Evolutionary conservation across 2,113 vertebrate species (phyloP).

Genomic region (Etheostoma spectabile): DNA sequence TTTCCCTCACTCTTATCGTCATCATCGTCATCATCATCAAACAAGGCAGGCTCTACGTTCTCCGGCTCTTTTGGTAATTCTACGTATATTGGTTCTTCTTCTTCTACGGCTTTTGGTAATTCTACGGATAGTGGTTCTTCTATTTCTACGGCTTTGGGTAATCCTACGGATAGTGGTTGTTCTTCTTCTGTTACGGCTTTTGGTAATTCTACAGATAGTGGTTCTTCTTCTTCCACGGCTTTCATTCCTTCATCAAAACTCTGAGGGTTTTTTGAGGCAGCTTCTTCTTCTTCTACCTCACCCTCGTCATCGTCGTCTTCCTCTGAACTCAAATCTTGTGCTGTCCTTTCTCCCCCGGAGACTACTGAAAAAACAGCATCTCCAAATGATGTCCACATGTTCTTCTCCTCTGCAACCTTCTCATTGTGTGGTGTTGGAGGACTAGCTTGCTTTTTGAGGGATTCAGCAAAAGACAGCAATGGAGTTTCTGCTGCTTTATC

Average conservation of each 20-base stretch:
- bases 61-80: slow-evolving; percentile 41
- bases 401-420: slow-evolving; percentile 55
- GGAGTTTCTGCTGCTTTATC: slow-evolving; percentile 71
- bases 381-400: slow-evolving; percentile 69
- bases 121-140: too few species aligned
- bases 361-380: slow-evolving; percentile 81
- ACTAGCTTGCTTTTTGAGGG: slow-evolving; percentile 72
- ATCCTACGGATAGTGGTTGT: slow-evolving; percentile 27
- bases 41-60: slow-evolving; percentile 19
- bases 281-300: slow-evolving; percentile 63
- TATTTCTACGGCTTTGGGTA: background rate
- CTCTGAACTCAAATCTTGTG: slow-evolving; percentile 47
- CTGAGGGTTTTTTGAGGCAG: slow-evolving; percentile 3
- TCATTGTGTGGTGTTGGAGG: slow-evolving; percentile 39
- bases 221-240: slow-evolving; percentile 11
- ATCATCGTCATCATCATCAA: slow-evolving; percentile 33
- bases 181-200: background rate
- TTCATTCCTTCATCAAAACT: slow-evolving; percentile 37
- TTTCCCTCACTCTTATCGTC: slow-evolving; percentile 32
- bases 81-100: slow-evolving; percentile 16
- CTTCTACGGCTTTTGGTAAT: too few species aligned
- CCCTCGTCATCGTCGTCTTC: slow-evolving; percentile 58
- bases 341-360: slow-evolving; percentile 65
- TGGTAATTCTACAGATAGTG: slow-evolving; percentile 22
- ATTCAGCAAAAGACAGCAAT: slow-evolving; percentile 79